These are phyloP conservation scores for Rhamphomyia laevipes DNA, from an alignment of 2,888 invertebrate species.

Conservation along the genomic window DNA sequence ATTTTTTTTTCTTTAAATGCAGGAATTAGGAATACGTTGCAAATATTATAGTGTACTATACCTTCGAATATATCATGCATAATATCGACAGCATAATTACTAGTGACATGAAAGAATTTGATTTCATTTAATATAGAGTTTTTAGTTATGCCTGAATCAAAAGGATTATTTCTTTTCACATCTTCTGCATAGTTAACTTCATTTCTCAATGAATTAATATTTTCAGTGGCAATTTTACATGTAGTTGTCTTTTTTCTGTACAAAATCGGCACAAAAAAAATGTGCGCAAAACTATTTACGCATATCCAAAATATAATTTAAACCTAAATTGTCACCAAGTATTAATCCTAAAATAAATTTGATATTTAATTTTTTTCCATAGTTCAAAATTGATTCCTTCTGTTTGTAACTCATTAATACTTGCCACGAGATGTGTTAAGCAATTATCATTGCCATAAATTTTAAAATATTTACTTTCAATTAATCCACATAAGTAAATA, in stretches of 20 bases:
- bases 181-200: conserved; percentile 2
- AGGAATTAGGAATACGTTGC: conserved; percentile 9
- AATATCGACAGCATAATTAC: conserved; percentile 11
- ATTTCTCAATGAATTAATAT: conserved; percentile 1
- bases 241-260: neutral
- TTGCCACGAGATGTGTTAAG: neutral
- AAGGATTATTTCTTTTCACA: neutral
- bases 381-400: conserved; percentile 1
- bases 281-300: conserved; percentile 5
- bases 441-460: neutral
- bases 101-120: conserved; percentile 10
- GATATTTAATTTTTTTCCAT: neutral
- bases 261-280: conserved; percentile 9
- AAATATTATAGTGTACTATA: conserved; percentile 6
- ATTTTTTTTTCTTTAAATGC: conserved; percentile 5
- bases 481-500: neutral
- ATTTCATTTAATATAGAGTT: conserved; percentile 9
- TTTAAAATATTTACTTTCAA: neutral
- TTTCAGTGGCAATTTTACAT: conserved; percentile 1
- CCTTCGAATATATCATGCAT: conserved; percentile 11
- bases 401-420: conserved; percentile 3
- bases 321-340: conserved; percentile 4
- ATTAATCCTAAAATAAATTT: conserved; percentile 3
- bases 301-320: conserved; percentile 5
- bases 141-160: neutral